Percentiles rank a stretch among this genome's conserved stretches.
phyloP scores from a whole-genome alignment of 2,113 vertebrate species.

The Oreochromis aureus region DNA sequence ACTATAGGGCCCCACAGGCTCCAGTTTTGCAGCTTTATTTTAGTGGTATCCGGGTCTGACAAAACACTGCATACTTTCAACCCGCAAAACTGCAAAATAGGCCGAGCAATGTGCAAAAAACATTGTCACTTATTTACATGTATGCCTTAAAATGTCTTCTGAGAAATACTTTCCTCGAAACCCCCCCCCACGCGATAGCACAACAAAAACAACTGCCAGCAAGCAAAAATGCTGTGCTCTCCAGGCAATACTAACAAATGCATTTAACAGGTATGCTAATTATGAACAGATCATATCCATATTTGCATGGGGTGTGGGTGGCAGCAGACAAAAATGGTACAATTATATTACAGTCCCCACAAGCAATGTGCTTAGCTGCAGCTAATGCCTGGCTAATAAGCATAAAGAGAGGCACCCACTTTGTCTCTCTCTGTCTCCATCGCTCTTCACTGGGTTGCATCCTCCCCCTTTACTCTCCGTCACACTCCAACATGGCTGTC shows the following conservation, averaged over 20 bases:
- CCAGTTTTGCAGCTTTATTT: not conserved
- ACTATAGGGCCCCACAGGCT: slow-evolving; percentile 46
- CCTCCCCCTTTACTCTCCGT: slow-evolving; percentile 2
- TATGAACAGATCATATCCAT: slow-evolving; percentile 50
- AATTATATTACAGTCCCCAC: slow-evolving; percentile 47
- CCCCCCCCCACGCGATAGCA: not conserved
- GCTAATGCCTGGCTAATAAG: slow-evolving; percentile 56
- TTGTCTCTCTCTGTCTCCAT: slow-evolving; percentile 8
- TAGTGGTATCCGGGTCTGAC: not conserved
- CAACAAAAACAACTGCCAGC: slow-evolving; percentile 21
- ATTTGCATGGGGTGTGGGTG: slow-evolving; percentile 59
- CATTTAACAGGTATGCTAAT: slow-evolving; percentile 63
- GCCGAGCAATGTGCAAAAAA: not conserved
- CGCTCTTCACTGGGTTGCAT: not conserved
- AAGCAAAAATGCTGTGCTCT: slow-evolving; percentile 39
- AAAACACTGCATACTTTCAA: not conserved
- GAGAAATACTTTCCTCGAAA: slow-evolving; percentile 3
- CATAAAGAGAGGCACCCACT: slow-evolving; percentile 39
- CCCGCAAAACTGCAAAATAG: not conserved
- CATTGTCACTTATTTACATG: not conserved
- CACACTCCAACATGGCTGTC: slow-evolving; percentile 29
- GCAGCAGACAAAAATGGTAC: slow-evolving; percentile 37
- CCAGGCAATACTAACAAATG: slow-evolving; percentile 40
- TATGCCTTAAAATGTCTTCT: slow-evolving; percentile 11
- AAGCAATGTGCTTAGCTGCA: slow-evolving; percentile 45